Evolutionary conservation across 2,888 invertebrate genomes (phyloP).

Genomic region (Perizoma affinitatum): DNA sequence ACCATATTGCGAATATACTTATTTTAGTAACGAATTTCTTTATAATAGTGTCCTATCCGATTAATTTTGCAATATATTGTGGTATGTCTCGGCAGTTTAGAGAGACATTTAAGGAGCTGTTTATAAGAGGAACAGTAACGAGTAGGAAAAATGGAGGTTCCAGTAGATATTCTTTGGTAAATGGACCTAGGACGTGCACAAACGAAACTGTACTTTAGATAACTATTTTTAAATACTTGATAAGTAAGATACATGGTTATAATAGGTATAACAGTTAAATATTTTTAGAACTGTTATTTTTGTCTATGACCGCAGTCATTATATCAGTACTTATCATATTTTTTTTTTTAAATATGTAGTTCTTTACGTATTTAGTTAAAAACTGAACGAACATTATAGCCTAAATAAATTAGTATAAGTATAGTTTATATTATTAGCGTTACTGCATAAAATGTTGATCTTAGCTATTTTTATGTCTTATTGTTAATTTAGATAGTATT

Average conservation of each 20-base stretch:
- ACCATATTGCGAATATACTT: conserved; percentile 90
- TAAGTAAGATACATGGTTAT: too few relatives aligned
- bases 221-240: conserved; percentile 33
- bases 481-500: conserved; percentile 23
- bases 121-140: conserved; percentile 86
- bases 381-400: conserved; percentile 11
- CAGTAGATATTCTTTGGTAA: conserved; percentile 91
- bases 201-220: conserved; percentile 91
- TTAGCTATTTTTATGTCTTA: conserved; percentile 19
- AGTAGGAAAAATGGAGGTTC: conserved; percentile 88
- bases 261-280: too few relatives aligned
- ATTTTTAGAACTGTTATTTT: conserved; percentile 42
- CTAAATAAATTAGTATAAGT: conserved; percentile 10
- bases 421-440: too few relatives aligned
- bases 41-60: conserved; percentile 95
- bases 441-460: conserved; percentile 12
- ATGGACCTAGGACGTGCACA: conserved; percentile 92
- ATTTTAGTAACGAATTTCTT: conserved; percentile 95
- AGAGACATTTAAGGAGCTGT: conserved; percentile 95
- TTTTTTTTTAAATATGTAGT: not conserved
- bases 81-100: conserved; percentile 97
- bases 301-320: conserved; percentile 49
- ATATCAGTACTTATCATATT: conserved; percentile 41
- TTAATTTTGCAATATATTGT: conserved; percentile 97
- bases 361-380: not conserved